Percentiles rank a stretch among this genome's conserved stretches.
Evolutionary conservation across 1,140 invertebrate species (phyloP).

Genomic region (Polypedilum pembai): DNA sequence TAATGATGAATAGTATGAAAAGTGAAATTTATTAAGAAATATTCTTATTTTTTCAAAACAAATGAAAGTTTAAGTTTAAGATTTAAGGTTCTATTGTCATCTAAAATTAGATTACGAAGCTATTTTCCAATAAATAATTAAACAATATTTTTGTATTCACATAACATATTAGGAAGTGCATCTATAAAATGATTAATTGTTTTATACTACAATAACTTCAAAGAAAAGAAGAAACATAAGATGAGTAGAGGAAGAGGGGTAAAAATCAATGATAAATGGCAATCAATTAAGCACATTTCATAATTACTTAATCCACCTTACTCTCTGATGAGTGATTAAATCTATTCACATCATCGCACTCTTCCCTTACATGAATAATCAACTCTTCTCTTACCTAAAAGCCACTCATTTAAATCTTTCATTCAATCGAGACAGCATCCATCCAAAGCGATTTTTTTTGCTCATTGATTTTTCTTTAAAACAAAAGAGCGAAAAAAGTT

Average conservation of each 20-base stretch:
- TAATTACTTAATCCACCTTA: not conserved
- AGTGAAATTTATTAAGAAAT: too few relatives aligned
- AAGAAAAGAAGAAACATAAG: not conserved
- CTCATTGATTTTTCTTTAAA: not conserved
- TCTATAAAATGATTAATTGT: too few relatives aligned
- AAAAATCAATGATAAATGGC: not conserved
- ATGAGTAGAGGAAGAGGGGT: not conserved
- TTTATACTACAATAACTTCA: not conserved
- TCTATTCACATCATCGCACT: too few relatives aligned
- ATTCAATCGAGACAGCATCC: not conserved
- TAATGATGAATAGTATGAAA: too few relatives aligned
- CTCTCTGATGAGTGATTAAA: not conserved
- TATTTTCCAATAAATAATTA: too few relatives aligned
- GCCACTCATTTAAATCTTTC: not conserved
- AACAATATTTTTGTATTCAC: too few relatives aligned
- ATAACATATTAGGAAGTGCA: too few relatives aligned
- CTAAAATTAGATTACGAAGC: too few relatives aligned
- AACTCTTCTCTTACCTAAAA: not conserved
- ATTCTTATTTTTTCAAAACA: too few relatives aligned
- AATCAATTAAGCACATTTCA: slow-evolving; percentile 9
- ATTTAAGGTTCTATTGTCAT: too few relatives aligned
- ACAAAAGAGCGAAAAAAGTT: slow-evolving; percentile 1
- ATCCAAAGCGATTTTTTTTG: too few relatives aligned
- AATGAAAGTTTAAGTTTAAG: too few relatives aligned
- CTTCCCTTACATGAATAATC: not conserved